Conservation (phyloP, 2,797 vertebrate genomes). For the Muscicapa striata region DNA sequence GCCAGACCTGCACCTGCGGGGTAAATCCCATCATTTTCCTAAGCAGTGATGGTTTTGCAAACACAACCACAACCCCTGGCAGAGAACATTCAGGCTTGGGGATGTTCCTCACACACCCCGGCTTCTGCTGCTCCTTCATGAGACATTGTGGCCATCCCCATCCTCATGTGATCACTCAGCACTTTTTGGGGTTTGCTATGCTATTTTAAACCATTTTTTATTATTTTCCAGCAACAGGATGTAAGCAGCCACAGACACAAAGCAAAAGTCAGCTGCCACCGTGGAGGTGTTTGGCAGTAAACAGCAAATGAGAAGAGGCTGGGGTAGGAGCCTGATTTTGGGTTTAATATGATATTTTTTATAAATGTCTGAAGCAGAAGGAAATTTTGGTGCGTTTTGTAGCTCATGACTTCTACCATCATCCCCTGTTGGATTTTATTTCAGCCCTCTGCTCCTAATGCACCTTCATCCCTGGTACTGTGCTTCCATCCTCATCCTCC, state of each 20-base stretch:
- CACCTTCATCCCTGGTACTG: neutral
- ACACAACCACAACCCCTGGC: rapidly evolving
- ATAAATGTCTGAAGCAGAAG: neutral
- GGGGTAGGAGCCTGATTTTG: neutral
- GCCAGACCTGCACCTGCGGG: neutral
- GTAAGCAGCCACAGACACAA: neutral
- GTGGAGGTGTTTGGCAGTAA: neutral
- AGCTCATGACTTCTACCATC: neutral
- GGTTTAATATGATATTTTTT: neutral
- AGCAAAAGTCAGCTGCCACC: neutral
- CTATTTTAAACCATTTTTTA: neutral
- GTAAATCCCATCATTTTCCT: neutral
- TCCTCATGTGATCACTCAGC: neutral
- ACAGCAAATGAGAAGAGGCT: neutral
- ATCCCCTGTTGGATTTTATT: neutral
- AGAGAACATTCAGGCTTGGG: neutral
- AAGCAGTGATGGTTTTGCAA: rapidly evolving
- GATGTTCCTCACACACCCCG: rapidly evolving
- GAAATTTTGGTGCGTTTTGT: neutral
- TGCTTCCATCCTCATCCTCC: neutral
- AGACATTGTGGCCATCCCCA: neutral
- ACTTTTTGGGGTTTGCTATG: neutral
- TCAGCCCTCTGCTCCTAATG: neutral
- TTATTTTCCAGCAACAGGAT: rapidly evolving
- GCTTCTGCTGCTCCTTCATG: neutral